phyloP scores from a whole-genome alignment of 2,113 vertebrate genomes.

The Seriola aureovittata region DNA sequence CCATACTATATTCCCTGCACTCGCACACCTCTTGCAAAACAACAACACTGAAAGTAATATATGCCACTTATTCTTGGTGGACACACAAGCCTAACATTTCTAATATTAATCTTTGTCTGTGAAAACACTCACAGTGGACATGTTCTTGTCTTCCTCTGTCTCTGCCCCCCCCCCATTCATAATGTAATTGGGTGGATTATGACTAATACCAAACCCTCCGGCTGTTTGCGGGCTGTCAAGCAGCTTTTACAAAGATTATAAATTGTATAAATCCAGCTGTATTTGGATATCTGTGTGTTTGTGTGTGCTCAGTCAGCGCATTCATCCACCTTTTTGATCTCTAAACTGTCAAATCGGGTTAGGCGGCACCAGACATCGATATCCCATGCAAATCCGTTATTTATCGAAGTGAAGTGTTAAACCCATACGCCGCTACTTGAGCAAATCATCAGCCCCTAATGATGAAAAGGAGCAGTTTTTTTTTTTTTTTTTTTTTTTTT shows the following conservation, averaged over 20 bases:
- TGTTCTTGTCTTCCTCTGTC: conserved; percentile 27
- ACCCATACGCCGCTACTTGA: background rate
- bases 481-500: background rate
- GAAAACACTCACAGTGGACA: conserved; percentile 4
- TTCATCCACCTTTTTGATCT: conserved; percentile 48
- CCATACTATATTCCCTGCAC: background rate
- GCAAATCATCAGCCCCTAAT: conserved; percentile 40
- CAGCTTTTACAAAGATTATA: conserved; percentile 55
- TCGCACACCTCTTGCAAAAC: background rate
- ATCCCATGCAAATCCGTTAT: conserved; percentile 22
- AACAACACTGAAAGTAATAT: background rate
- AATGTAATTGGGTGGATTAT: conserved; percentile 63
- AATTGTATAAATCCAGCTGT: conserved; percentile 35
- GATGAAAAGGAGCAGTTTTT: conserved; percentile 14
- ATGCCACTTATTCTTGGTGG: background rate
- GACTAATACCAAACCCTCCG: conserved; percentile 55
- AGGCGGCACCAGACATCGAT: conserved; percentile 13
- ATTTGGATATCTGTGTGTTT: conserved; percentile 35
- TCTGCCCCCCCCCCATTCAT: conserved; percentile 32
- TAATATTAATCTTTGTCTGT: conserved; percentile 23
- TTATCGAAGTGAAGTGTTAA: background rate
- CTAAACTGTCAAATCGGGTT: conserved; percentile 48
- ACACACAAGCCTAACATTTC: background rate
- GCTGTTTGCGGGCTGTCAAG: conserved; percentile 62
- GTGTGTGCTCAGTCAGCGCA: conserved; percentile 17